These are phyloP conservation scores for Drosophila leontia DNA, from an alignment of 1,140 invertebrate genomes.

Conservation along the genomic window DNA sequence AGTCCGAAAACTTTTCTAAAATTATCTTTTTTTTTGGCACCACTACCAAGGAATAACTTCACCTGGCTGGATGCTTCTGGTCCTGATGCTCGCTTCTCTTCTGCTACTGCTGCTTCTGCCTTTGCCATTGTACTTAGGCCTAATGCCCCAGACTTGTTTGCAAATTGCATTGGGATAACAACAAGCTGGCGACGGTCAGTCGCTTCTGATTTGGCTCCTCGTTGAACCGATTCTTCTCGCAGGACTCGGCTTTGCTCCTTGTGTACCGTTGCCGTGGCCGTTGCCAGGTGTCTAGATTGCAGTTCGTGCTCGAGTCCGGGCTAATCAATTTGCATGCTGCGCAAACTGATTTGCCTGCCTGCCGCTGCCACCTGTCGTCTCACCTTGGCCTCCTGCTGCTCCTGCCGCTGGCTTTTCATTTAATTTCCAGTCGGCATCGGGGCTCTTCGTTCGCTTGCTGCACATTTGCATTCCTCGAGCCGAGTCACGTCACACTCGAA, in stretches of 20 bases:
- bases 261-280: constrained; percentile 7
- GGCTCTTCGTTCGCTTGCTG: constrained; percentile 17
- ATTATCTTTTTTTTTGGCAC: not conserved
- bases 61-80: constrained; percentile 42
- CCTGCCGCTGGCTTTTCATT: constrained; percentile 45
- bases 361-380: constrained; percentile 24
- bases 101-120: constrained; percentile 23
- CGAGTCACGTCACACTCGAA: constrained; percentile 48
- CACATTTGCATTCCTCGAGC: constrained; percentile 45
- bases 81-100: constrained; percentile 42
- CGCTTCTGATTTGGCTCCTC: constrained; percentile 16
- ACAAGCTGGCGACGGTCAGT: constrained; percentile 30
- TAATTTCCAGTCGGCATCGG: constrained; percentile 39
- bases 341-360: constrained; percentile 36
- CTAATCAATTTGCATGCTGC: constrained; percentile 71
- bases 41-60: constrained; percentile 11
- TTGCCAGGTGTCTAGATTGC: constrained; percentile 45
- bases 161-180: constrained; percentile 77
- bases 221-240: constrained; percentile 15
- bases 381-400: not conserved
- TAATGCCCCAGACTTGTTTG: constrained; percentile 75
- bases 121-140: constrained; percentile 68
- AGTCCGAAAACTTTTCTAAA: not conserved
- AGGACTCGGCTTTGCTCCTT: constrained; percentile 2
- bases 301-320: constrained; percentile 33